A percentile compares a stretch with the other conserved stretches of the same genome.
Conservation (phyloP, 2,797 vertebrate species). For the Gambusia yucatana region DNA sequence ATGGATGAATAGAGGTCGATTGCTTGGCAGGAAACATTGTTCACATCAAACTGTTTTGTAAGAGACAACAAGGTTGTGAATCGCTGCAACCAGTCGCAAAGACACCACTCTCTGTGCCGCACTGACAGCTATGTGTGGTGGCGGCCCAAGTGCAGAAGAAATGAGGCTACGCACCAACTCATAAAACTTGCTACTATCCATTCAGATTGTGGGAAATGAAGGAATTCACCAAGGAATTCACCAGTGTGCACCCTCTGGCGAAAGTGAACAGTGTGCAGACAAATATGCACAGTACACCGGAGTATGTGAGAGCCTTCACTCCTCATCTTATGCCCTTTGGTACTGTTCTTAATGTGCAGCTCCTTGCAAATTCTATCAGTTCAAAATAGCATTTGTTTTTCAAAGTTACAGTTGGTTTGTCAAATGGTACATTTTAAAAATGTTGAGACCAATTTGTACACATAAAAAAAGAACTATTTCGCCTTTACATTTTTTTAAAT, state of each 20-base stretch:
- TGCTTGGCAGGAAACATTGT: too few species aligned
- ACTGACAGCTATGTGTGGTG: neutral
- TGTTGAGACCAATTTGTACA: neutral
- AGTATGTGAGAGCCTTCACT: neutral
- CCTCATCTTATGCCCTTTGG: neutral
- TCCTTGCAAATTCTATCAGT: neutral
- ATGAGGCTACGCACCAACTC: neutral
- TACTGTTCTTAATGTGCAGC: neutral
- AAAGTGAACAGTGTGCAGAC: neutral
- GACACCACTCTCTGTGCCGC: neutral
- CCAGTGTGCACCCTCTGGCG: neutral
- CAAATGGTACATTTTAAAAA: neutral
- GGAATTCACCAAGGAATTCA: neutral
- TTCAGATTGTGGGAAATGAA: neutral
- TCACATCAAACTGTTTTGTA: neutral
- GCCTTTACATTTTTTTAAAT: neutral
- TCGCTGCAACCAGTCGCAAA: neutral
- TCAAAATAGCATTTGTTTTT: too few species aligned
- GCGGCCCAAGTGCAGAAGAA: neutral
- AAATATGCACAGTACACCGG: too few species aligned
- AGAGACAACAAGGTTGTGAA: neutral
- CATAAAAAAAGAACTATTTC: neutral
- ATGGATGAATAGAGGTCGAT: neutral
- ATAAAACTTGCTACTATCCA: neutral
- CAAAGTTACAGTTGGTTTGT: neutral